Evolutionary conservation across 2,797 vertebrate genomes (phyloP), one percentile per base, ranked within the genome.

Genomic region (Anniella stebbinsi): DNA sequence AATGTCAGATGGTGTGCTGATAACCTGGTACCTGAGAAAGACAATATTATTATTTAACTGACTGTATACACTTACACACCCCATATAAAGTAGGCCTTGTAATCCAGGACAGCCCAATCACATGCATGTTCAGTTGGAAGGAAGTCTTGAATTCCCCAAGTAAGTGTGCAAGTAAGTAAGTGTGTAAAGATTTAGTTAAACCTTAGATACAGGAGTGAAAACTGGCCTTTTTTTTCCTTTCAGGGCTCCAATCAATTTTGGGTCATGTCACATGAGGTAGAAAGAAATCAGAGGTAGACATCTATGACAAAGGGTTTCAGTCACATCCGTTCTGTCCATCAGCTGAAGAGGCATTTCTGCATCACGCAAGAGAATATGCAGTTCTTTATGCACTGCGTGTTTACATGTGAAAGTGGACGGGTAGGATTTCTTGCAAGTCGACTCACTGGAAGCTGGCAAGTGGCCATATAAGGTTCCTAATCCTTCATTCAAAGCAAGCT

Each of bases 1-100:
- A 97, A 99, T 99, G 96, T 99, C 99, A 92, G 99, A 99, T 11
- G 99, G 99, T 93, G 99, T 99, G 97, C 99, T 99, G 95, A 99
- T 99, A 96, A 99, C 99, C 95, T 99, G 99, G 97, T 99, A 99
- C 97, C 99, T 99, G 96, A 60, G 93, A 93, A 95, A 88, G 92
- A 69, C 85, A 96, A 96, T 1, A 1, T n/a, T 36, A 92, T 80
- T 28, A 80, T 1, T 95, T 93, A 94, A 86, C 78, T 38, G 63
- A 54, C 15, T 38, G 41, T 51, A 30, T 25, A 76, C 57, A n/a
- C 66, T 85, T 73, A 54, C 48, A 67, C 25, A 66, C 72, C 66
- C 30, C 41, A 36, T 60, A 69, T 48, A 38, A 84, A 86, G 75
- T 67, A 57, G 41, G 4, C 45, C 70, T 36, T 76, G 33, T 67